Base-by-base conservation (phyloP, 2,797 vertebrate genomes). In the Hydrocynus forskahlii region DNA sequence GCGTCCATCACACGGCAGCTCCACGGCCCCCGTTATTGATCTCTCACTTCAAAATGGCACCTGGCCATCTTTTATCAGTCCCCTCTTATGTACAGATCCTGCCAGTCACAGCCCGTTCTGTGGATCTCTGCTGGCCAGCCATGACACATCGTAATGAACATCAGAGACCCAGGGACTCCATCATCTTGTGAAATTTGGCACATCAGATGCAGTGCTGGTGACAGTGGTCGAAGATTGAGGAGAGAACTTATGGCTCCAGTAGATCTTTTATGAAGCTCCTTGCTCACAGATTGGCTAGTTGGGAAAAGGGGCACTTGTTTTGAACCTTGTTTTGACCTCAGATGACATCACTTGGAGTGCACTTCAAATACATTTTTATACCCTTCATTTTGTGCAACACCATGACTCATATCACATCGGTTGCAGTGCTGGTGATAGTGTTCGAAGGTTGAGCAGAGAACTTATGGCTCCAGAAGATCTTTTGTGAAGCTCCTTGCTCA, bases 11-110 rank as follows among this genome's bases (percentile, higher is more conserved):
- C 10, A 21, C 63, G 8, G 63, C 45, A 52, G 13, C 48, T 17
- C 23, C 50, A 8, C 35, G 45, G 38, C n/a, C 8, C 54, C 38
- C 25, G n/a, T 62, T 71, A 76, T 63, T 54, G 73, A 81, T 67
- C 66, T 54, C 48, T 48, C 75, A 29, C 19, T 81, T 81, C 57
- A 62, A 69, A 69, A 60, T 62, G 23, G 40, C 63, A 68, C 80
- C 66, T 50, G 64, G 79, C 25, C 12, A 1, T 52, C 25, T 52
- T 59, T 68, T 60, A 62, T n/a, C 64, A 52, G n/a, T 45, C 5
- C 3, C 55, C 19, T 35, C 8, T 66, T 63, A 63, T 62, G 43
- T 59, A 29, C 48, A 57, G 50, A 23, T 55, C 25, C 48, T 74
- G 45, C 7, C 14, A 13, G 45, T 25, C 48, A 8, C 45, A 2